Evolutionary conservation across 92 coral and sea anemone species (phyloP).

Genomic region (Epizoanthus ramosus): DNA sequence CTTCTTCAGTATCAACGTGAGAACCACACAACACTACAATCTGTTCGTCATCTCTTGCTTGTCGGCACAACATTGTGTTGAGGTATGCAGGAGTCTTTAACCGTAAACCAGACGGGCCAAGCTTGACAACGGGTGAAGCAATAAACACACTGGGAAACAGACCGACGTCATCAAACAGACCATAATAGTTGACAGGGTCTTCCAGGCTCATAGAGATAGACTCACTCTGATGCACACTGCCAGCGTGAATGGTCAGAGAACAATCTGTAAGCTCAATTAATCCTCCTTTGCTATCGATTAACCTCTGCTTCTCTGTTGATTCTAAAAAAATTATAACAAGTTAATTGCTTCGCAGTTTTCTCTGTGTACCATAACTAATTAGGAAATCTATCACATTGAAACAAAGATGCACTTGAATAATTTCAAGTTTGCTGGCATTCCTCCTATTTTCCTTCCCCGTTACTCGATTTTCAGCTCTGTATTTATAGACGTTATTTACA

Average conservation of each 20-base stretch:
- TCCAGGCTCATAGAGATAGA: neutral
- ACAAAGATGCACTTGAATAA: too few species aligned
- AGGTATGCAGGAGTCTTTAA: neutral
- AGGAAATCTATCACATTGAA: too few species aligned
- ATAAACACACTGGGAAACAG: conserved; percentile 4
- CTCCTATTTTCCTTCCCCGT: too few species aligned
- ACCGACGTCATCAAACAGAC: conserved; percentile 12
- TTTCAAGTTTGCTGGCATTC: too few species aligned
- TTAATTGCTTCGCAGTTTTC: too few species aligned
- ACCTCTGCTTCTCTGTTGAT: neutral
- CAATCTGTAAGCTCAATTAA: neutral
- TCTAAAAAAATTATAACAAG: neutral
- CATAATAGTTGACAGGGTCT: conserved; percentile 12
- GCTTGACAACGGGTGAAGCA: neutral
- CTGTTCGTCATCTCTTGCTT: neutral
- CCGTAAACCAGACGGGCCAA: conserved; percentile 13
- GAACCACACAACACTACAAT: conserved; percentile 5
- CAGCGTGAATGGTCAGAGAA: conserved; percentile 15
- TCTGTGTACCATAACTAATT: too few species aligned
- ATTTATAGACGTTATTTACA: too few species aligned
- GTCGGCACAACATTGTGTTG: neutral
- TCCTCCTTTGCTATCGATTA: neutral
- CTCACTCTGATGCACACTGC: neutral
- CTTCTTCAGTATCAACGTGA: neutral
- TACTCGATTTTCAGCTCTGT: too few species aligned